Percentiles rank a stretch among this genome's conserved stretches.
These are phyloP conservation scores for Myiagra hebetior DNA, from an alignment of 2,113 vertebrate genomes.

Conservation along the genomic window DNA sequence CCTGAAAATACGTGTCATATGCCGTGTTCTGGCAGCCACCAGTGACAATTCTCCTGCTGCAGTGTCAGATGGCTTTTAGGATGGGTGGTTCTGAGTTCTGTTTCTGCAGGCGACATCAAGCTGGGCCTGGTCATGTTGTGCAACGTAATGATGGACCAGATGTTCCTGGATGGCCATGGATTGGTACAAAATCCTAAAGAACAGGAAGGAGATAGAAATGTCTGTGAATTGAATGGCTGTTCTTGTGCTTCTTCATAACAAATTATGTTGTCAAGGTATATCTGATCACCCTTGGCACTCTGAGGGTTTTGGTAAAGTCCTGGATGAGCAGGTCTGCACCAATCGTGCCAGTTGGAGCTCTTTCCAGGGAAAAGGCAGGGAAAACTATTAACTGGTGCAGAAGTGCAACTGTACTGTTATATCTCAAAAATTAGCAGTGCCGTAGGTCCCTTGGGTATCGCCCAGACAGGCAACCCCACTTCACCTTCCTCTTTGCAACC, in stretches of 20 bases:
- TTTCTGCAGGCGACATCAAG: not conserved
- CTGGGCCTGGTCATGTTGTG: not conserved
- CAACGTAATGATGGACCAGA: not conserved
- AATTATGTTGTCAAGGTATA: not conserved
- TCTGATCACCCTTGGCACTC: not conserved
- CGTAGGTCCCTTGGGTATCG: not conserved
- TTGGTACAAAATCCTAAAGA: not conserved
- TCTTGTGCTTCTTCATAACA: not conserved
- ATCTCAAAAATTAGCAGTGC: not conserved
- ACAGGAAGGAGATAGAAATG: not conserved
- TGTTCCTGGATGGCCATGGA: not conserved
- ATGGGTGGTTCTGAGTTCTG: not conserved
- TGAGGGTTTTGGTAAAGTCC: not conserved
- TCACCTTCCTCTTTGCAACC: constrained; percentile 9
- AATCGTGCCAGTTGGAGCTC: not conserved
- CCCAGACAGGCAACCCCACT: not conserved
- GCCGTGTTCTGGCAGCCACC: not conserved
- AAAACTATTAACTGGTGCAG: not conserved
- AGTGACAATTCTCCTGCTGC: not conserved
- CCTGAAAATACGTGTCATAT: not conserved
- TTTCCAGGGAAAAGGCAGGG: not conserved
- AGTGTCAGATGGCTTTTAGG: not conserved
- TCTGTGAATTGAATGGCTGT: not conserved
- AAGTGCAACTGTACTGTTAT: not conserved
- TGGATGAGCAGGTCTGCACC: not conserved